Conservation (phyloP, 2,888 invertebrate genomes). For the Himalopsyche japonica region DNA sequence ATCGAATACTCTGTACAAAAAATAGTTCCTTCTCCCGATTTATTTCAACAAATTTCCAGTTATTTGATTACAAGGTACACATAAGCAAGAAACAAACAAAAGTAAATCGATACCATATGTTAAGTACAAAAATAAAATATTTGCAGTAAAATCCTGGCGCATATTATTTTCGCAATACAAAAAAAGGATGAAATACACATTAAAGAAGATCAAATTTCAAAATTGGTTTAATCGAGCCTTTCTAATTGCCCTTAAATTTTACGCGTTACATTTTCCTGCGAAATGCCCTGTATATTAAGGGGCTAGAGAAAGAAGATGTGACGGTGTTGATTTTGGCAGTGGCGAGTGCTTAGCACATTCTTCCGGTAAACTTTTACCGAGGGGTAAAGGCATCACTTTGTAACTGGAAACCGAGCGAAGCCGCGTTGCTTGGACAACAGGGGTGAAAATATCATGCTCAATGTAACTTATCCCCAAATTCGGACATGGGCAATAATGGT, state of each 20-base stretch:
- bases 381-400: neutral
- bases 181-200: neutral
- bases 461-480: too few relatives aligned
- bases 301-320: neutral
- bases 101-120: too few relatives aligned
- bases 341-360: neutral
- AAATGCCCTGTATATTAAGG: neutral
- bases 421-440: neutral
- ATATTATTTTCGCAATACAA: too few relatives aligned
- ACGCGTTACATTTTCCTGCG: neutral
- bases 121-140: too few relatives aligned
- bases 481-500: too few relatives aligned
- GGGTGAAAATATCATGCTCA: neutral
- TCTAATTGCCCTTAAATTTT: neutral
- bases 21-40: too few relatives aligned
- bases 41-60: too few relatives aligned
- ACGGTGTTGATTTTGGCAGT: neutral
- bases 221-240: neutral
- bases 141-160: too few relatives aligned
- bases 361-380: neutral
- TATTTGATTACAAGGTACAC: too few relatives aligned
- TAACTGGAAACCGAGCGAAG: neutral
- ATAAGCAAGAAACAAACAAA: too few relatives aligned
- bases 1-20: too few relatives aligned
- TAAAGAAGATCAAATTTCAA: neutral